Evolutionary conservation across 2,888 invertebrate genomes (phyloP).

Genomic region (Alloscopus bannaensis): DNA sequence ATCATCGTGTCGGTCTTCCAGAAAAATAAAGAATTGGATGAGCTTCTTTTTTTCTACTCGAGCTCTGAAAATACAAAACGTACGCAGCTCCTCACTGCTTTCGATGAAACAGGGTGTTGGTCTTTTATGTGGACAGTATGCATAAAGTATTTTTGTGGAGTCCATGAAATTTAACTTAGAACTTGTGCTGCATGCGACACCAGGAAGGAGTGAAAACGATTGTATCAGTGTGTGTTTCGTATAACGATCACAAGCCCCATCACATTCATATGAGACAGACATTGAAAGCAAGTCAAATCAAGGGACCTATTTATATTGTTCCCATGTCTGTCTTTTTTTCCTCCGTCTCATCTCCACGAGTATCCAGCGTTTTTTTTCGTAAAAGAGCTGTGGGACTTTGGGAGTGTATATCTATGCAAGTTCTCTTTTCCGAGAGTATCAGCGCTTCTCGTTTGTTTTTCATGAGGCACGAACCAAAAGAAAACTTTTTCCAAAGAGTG

Average conservation of each 20-base stretch:
- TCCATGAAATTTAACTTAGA: conserved; percentile 23
- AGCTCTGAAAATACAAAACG: background rate
- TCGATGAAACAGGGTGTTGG: conserved; percentile 2
- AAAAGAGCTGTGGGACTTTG: conserved; percentile 53
- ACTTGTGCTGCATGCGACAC: background rate
- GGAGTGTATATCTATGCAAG: conserved; percentile 33
- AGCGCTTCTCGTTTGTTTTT: background rate
- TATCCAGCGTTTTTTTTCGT: conserved; percentile 25
- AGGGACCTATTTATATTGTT: conserved; percentile 63
- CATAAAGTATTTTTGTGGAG: background rate
- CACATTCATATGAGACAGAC: background rate
- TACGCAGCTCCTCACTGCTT: background rate
- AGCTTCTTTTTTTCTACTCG: background rate
- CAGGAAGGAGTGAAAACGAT: too few species aligned
- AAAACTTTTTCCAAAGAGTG: conserved; percentile 8
- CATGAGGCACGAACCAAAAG: conserved; percentile 20
- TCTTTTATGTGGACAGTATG: conserved; percentile 20
- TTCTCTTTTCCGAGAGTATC: background rate
- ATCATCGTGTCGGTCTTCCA: conserved; percentile 5
- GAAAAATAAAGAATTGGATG: conserved; percentile 9
- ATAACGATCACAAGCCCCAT: conserved; percentile 12
- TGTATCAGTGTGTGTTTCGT: conserved; percentile 6
- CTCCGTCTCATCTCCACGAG: background rate
- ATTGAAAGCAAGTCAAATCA: conserved; percentile 48
- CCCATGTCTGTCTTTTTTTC: conserved; percentile 54